Percentiles rank a stretch among this genome's conserved stretches.
phyloP scores from a whole-genome alignment of 2,113 vertebrate genomes.

The Panthera uncia region DNA sequence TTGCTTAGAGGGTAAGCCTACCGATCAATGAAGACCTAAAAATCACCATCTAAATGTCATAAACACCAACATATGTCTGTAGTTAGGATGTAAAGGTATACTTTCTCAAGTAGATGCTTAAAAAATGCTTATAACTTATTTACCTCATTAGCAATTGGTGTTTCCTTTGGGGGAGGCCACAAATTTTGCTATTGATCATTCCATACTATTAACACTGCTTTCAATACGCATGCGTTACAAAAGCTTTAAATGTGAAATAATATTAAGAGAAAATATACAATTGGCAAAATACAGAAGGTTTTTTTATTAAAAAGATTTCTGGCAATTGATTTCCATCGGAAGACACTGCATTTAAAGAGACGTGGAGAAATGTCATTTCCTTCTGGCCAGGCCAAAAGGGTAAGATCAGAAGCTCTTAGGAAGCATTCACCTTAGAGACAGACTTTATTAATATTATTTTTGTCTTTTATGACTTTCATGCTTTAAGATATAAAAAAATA shows the following conservation, averaged over 20 bases:
- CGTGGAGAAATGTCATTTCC: neutral
- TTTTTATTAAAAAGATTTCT: slow-evolving; percentile 5
- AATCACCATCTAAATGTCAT: neutral
- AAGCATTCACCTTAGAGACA: neutral
- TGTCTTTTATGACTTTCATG: neutral
- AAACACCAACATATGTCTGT: neutral
- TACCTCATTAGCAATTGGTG: neutral
- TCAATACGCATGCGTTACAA: neutral
- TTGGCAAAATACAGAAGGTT: neutral
- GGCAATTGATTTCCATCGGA: neutral
- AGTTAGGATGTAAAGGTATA: neutral
- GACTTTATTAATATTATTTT: neutral
- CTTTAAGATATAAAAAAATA: slow-evolving; percentile 52
- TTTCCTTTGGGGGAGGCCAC: neutral
- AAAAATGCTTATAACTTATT: neutral
- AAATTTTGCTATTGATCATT: slow-evolving; percentile 29
- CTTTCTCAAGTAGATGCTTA: neutral
- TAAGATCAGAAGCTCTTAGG: neutral
- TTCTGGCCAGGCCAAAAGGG: neutral
- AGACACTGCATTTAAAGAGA: neutral
- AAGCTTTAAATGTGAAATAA: slow-evolving; percentile 8
- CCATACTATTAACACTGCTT: neutral
- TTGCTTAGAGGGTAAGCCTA: neutral
- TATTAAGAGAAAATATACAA: neutral
- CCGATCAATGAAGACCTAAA: neutral